These are phyloP conservation scores for Cryptoprocta ferox DNA, from an alignment of 2,797 vertebrate genomes.

Conservation along the genomic window DNA sequence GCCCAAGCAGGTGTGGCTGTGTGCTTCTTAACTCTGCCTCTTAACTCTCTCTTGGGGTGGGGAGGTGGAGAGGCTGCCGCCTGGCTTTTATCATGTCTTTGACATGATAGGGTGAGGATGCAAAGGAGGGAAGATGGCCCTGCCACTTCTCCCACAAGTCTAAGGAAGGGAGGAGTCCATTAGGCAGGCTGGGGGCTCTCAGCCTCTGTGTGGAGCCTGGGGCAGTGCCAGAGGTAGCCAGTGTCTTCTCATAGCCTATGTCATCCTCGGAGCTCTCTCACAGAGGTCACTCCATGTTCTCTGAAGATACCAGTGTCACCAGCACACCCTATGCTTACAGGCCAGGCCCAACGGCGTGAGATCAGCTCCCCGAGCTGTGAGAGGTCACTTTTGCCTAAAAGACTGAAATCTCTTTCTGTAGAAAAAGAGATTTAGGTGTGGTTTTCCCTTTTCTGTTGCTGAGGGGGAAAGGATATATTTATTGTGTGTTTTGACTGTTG, in stretches of 20 bases:
- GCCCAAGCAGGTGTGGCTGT: background rate
- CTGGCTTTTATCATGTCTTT: background rate
- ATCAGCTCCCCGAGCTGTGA: background rate
- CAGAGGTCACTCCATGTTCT: background rate
- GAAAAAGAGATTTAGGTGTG: background rate
- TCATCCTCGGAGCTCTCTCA: background rate
- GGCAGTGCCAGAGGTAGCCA: background rate
- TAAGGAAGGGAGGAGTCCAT: background rate
- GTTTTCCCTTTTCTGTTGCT: background rate
- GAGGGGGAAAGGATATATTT: background rate
- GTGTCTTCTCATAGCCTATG: background rate
- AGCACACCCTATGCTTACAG: background rate
- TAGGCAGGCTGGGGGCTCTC: background rate
- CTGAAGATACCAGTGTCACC: background rate
- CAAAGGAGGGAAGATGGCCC: background rate
- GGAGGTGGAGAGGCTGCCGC: background rate
- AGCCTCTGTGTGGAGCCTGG: background rate
- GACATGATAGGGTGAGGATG: background rate
- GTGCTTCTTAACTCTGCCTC: background rate
- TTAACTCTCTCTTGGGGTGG: background rate
- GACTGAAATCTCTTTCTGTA: background rate
- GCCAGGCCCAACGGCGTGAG: background rate
- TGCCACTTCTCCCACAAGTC: background rate
- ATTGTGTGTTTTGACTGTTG: background rate
- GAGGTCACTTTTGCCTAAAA: background rate